These are phyloP conservation scores for Calvadosia cruxmelitensis DNA, from an alignment of 30 jellyfish, hydroid and myxozoan genomes.

Conservation along the genomic window DNA sequence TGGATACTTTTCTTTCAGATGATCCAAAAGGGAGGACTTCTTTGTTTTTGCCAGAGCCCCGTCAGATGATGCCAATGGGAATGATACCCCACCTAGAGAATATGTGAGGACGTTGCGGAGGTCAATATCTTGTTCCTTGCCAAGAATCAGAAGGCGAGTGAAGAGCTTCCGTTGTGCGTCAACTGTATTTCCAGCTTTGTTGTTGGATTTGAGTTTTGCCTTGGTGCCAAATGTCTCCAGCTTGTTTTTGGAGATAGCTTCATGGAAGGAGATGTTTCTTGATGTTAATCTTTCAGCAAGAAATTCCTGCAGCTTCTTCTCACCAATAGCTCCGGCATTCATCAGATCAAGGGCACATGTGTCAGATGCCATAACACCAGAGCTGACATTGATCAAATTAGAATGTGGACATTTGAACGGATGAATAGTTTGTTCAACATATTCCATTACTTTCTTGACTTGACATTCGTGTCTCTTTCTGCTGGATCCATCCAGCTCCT, in stretches of 20 bases:
- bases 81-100: no score
- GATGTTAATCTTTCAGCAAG: not conserved
- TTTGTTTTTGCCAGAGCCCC: no score
- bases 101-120: no score
- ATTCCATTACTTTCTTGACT: conserved; percentile 5
- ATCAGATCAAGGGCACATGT: conserved; percentile 9
- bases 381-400: conserved; percentile 10
- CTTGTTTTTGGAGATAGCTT: not conserved
- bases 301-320: conserved; percentile 11
- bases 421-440: conserved; percentile 4
- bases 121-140: no score
- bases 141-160: no score
- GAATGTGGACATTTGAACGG: conserved; percentile 13
- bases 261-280: conserved; percentile 10
- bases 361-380: conserved; percentile 24
- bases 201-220: not conserved
- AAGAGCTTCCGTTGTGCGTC: no score
- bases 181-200: no score
- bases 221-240: conserved; percentile 15
- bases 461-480: not conserved
- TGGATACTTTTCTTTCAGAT: no score
- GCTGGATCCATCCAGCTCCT: conserved; percentile 19
- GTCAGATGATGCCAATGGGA: no score
- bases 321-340: conserved; percentile 15
- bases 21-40: no score